Percentiles rank a stretch among this genome's conserved stretches.
Evolutionary conservation across 2,888 invertebrate species (phyloP).

Genomic region (Poecilobothrus nobilitatus): DNA sequence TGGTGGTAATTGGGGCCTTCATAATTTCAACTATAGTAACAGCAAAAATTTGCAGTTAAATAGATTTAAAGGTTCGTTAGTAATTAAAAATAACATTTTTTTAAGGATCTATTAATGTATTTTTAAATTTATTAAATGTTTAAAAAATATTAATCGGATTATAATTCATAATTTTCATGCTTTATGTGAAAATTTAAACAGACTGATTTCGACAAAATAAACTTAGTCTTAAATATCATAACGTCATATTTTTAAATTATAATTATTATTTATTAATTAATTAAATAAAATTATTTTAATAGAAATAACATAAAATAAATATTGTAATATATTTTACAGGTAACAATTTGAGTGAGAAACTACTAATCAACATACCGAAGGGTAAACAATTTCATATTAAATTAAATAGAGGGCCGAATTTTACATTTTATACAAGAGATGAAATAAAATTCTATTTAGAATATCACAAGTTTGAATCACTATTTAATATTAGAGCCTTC

Average conservation of each 20-base stretch:
- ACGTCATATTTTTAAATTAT: too few relatives aligned
- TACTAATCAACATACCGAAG: constrained; percentile 14
- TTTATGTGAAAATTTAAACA: background rate
- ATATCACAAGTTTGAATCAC: constrained; percentile 21
- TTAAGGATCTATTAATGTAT: too few relatives aligned
- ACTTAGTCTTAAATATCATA: too few relatives aligned
- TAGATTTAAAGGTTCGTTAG: background rate
- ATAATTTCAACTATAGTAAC: constrained; percentile 3
- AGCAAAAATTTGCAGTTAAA: constrained; percentile 4
- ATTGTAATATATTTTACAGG: background rate
- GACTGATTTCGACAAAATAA: background rate
- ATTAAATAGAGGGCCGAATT: constrained; percentile 7
- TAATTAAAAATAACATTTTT: too few relatives aligned
- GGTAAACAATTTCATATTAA: constrained; percentile 15
- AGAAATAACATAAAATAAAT: background rate
- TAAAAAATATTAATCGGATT: too few relatives aligned
- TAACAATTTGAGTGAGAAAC: constrained; percentile 14
- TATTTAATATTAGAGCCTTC: constrained; percentile 40
- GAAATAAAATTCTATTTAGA: constrained; percentile 19
- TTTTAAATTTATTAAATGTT: too few relatives aligned
- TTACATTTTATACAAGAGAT: constrained; percentile 18
- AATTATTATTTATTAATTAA: too few relatives aligned
- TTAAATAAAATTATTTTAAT: background rate
- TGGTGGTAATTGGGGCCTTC: constrained; percentile 6
- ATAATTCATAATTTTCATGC: too few relatives aligned